A percentile compares a stretch with the other conserved stretches of the same genome.
These are phyloP conservation scores for Leptinotarsa defecta DNA, from an alignment of 1,140 invertebrate species.

Conservation along the genomic window DNA sequence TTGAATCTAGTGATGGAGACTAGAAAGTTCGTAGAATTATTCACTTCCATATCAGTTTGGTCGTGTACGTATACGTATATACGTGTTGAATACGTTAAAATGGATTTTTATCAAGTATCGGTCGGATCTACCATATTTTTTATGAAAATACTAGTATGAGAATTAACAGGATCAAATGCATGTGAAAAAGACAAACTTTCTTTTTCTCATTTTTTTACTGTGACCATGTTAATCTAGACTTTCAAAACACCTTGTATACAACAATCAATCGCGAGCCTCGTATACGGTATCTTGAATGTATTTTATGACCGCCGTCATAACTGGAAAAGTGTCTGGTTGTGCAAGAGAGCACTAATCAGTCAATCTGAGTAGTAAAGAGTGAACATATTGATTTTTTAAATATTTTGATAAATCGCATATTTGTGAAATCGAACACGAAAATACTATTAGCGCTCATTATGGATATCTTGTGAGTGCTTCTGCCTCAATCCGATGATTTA, in stretches of 20 bases:
- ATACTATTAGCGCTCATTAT: conserved; percentile 26
- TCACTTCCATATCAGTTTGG: too few species aligned
- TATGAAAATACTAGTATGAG: too few species aligned
- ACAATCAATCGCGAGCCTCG: not conserved
- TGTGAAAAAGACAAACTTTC: too few species aligned
- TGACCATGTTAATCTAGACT: not conserved
- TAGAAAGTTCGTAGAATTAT: too few species aligned
- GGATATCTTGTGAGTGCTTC: conserved; percentile 11
- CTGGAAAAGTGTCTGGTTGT: conserved; percentile 9
- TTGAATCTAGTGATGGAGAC: too few species aligned
- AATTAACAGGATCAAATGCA: too few species aligned
- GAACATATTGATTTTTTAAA: conserved; percentile 28
- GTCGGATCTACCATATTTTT: too few species aligned
- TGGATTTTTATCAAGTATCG: too few species aligned
- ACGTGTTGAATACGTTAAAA: too few species aligned
- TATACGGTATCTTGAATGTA: not conserved
- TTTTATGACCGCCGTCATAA: not conserved
- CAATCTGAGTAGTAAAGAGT: conserved; percentile 5
- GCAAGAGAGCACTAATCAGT: not conserved
- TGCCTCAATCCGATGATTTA: conserved; percentile 20
- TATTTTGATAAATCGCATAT: conserved; percentile 28
- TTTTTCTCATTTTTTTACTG: too few species aligned
- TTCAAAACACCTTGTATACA: not conserved
- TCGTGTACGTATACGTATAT: too few species aligned
- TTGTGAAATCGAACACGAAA: conserved; percentile 27